Base-by-base conservation (phyloP, 2,797 vertebrate species). In the Anas bahamensis region DNA sequence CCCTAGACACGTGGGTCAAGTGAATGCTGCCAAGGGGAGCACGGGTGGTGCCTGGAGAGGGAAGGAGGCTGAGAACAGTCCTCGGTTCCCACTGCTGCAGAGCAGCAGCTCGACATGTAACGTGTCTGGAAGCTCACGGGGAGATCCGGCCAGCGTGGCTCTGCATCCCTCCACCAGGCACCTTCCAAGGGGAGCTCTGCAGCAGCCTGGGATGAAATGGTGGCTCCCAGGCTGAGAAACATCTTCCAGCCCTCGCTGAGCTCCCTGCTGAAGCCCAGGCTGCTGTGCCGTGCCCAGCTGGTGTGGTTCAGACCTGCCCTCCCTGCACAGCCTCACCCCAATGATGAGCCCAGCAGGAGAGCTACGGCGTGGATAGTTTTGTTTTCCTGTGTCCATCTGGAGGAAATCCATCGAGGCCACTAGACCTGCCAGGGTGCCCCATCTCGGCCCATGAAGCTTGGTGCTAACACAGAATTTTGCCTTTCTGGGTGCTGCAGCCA, bases 21-120 rank as follows among this genome's bases (percentile, higher is more conserved):
- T 44, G 68, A 78, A 84, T 56, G 60, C 78, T 77, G 88, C 29
- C 65, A 70, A n/a, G 66, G 33, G 63, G 56, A 39, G 59, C 2
- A 9, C 0, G 9, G 74, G 74, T 33, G 52, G 75, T 6, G 52
- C 4, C 3, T 21, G 42, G 80, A 56, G 64, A 88, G n/a, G 52
- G 55, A 90, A 76, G 41, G 42, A 88, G 80, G 66, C 83, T 94
- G 77, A 91, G 88, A 94, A 81, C 77, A 94, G 39, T 56, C 52
- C 35, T 94, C 35, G 53, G 63, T 81, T 95, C 93, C 92, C 88
- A 76, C 59, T 8, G 85, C 85, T 95, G 83, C 55, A 78, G 18
- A 86, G 65, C 79, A 85, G 87, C 85, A 88, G 59, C 9, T 11
- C 52, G 3, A 3, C 60, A 29, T 18, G 13, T 13, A 73, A 56